Conservation (phyloP, 2,113 vertebrate genomes). For the Thamnophis sirtalis region DNA sequence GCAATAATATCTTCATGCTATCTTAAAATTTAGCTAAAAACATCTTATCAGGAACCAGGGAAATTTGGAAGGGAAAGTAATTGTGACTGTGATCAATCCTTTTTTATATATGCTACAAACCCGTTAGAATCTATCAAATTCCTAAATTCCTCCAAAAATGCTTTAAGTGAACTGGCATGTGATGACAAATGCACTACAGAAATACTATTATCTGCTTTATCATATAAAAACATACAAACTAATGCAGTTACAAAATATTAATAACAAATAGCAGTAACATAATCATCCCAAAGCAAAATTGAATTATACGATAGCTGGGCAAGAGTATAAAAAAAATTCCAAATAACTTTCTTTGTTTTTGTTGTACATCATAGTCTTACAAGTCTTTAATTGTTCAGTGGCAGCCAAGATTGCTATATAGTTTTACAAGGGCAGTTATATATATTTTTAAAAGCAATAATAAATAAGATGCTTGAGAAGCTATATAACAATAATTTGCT, state of each 20-base stretch:
- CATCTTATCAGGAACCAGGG: background rate
- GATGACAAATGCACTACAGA: background rate
- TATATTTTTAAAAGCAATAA: background rate
- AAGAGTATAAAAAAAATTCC: background rate
- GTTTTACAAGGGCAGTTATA: background rate
- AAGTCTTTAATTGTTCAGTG: background rate
- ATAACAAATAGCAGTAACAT: background rate
- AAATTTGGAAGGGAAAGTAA: background rate
- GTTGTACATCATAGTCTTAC: background rate
- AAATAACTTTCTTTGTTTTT: background rate
- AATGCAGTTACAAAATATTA: background rate
- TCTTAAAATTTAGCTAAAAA: conserved; percentile 6
- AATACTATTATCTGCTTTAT: background rate
- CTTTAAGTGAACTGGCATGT: background rate
- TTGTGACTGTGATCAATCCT: background rate
- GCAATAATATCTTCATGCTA: too few species aligned
- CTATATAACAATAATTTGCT: background rate
- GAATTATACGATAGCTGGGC: background rate
- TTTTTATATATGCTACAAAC: too few species aligned
- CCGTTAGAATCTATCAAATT: background rate
- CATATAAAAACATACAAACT: background rate
- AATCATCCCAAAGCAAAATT: background rate
- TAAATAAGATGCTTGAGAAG: background rate
- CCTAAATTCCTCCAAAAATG: background rate
- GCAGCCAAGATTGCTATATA: background rate